A percentile compares a stretch with the other conserved stretches of the same genome.
Evolutionary conservation across 2,113 vertebrate species (phyloP).

Genomic region (Apus apus): DNA sequence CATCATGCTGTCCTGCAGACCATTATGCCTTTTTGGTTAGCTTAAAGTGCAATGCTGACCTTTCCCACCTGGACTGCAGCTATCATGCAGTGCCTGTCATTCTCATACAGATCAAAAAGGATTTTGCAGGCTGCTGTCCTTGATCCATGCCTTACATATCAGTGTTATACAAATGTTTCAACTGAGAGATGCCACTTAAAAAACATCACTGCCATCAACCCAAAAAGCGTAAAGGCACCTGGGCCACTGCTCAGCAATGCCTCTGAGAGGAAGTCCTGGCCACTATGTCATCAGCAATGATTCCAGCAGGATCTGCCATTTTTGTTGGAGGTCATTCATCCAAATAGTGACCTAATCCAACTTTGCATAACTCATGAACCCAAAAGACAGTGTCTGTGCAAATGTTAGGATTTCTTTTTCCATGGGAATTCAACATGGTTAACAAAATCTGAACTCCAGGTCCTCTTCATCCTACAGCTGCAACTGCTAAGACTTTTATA

Average conservation of each 20-base stretch:
- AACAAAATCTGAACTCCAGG: slow-evolving; percentile 27
- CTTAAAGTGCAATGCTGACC: background rate
- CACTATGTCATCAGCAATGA: background rate
- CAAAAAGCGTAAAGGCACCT: background rate
- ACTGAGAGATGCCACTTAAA: background rate
- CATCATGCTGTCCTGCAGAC: background rate
- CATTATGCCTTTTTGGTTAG: background rate
- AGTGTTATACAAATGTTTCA: slow-evolving; percentile 18
- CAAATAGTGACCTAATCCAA: background rate
- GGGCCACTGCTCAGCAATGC: background rate
- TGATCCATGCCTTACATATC: background rate
- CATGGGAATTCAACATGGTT: background rate
- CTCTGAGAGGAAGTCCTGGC: background rate
- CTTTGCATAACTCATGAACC: background rate
- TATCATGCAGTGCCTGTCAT: slow-evolving; percentile 21
- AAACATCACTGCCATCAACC: background rate
- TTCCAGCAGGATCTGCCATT: background rate
- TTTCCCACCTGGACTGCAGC: slow-evolving; percentile 28
- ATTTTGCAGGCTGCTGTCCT: slow-evolving; percentile 22
- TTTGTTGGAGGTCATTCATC: background rate
- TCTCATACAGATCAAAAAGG: slow-evolving; percentile 27
- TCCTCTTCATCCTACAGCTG: slow-evolving; percentile 32
- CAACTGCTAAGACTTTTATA: slow-evolving; percentile 19
- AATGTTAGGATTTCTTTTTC: background rate
- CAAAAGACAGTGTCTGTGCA: background rate